These are phyloP conservation scores for Bembecia ichneumoniformis DNA, from an alignment of 2,888 invertebrate species.

Conservation along the genomic window DNA sequence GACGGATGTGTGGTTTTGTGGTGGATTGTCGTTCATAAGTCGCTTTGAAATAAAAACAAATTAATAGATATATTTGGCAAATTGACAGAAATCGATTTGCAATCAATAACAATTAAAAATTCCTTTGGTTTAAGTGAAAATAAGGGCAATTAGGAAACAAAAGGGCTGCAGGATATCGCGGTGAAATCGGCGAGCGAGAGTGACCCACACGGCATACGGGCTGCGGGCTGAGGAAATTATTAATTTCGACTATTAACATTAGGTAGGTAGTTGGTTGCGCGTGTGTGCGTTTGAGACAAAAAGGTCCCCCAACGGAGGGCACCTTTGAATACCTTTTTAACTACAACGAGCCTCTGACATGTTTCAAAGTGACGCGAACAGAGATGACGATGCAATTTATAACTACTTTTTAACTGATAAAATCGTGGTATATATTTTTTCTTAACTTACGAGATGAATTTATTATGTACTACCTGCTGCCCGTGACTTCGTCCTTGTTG, in stretches of 20 bases:
- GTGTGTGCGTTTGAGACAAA: slow-evolving; percentile 37
- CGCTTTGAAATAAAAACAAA: background rate
- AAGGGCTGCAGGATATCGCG: slow-evolving; percentile 34
- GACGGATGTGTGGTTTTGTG: too few relatives aligned
- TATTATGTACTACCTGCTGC: too few relatives aligned
- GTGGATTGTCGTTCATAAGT: background rate
- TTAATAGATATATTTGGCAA: background rate
- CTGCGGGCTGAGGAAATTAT: slow-evolving; percentile 43
- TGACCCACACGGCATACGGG: slow-evolving; percentile 46
- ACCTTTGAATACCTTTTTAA: slow-evolving; percentile 36
- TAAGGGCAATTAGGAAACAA: slow-evolving; percentile 46
- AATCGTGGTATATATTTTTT: too few relatives aligned
- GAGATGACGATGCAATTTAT: too few relatives aligned
- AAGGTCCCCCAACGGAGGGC: slow-evolving; percentile 33
- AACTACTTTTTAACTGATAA: too few relatives aligned
- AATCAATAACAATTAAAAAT: background rate
- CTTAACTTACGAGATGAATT: too few relatives aligned
- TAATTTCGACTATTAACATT: slow-evolving; percentile 54
- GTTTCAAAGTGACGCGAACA: slow-evolving; percentile 20
- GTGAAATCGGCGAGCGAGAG: slow-evolving; percentile 18
- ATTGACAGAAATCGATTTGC: background rate
- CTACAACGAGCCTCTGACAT: slow-evolving; percentile 32
- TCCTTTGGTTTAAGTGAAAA: slow-evolving; percentile 4
- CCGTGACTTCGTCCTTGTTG: too few relatives aligned
- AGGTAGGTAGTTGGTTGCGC: slow-evolving; percentile 21